phyloP scores from a whole-genome alignment of 1,140 invertebrate genomes.

The Phymastichus coffea region DNA sequence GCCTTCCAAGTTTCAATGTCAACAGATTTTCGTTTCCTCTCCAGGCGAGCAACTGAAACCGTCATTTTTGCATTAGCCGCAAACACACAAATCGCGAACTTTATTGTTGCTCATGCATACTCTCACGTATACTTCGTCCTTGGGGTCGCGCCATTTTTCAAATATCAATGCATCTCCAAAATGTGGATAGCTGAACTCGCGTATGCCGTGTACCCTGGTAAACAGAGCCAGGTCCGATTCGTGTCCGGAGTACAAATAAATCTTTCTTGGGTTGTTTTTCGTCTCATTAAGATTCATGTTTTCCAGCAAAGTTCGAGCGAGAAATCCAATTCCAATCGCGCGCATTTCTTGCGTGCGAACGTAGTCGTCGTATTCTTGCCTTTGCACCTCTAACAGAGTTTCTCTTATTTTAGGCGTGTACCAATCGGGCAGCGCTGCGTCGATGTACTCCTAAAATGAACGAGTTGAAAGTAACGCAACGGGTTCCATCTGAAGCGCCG shows the following conservation, averaged over 20 bases:
- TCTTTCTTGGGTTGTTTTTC: not conserved
- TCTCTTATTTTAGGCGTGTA: not conserved
- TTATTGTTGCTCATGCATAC: too few species aligned
- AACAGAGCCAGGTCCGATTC: not conserved
- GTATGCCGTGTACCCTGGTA: not conserved
- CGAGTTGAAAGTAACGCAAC: too few species aligned
- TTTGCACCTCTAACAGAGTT: too few species aligned
- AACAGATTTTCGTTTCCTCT: too few species aligned
- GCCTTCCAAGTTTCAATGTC: too few species aligned
- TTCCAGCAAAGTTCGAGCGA: too few species aligned
- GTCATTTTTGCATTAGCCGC: too few species aligned
- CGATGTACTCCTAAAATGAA: not conserved
- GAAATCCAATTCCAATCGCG: not conserved
- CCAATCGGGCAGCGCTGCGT: not conserved
- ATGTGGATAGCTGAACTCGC: not conserved
- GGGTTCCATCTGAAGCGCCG: too few species aligned
- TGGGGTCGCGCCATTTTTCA: constrained; percentile 14
- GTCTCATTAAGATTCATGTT: not conserved
- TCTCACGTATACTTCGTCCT: not conserved
- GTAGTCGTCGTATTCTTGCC: not conserved
- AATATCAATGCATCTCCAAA: constrained; percentile 6
- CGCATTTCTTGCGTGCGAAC: not conserved
- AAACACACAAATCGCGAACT: too few species aligned
- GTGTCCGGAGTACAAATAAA: constrained; percentile 16
- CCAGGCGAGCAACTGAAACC: too few species aligned